Base-by-base conservation (phyloP, 1,140 invertebrate genomes). In the Drosophila kepulauana region DNA sequence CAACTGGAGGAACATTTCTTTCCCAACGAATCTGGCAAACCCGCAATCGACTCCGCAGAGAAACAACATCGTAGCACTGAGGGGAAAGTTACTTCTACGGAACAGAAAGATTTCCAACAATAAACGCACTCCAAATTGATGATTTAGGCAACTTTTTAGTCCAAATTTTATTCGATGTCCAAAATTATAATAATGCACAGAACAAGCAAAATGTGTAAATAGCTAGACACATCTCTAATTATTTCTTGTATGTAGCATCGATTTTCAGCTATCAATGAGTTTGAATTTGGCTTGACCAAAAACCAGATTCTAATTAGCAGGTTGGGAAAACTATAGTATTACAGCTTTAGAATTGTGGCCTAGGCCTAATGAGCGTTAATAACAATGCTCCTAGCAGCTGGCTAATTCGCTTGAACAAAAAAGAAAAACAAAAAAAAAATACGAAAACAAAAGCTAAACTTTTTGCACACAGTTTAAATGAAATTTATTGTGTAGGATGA, bases 1-100 rank as follows among this genome's bases (percentile, higher is more conserved):
- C 54, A 88, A 8, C 56, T 88, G 56, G 84, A 88, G 33, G 80
- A 65, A 1, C 84, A 88, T 10, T 88, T 88, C 57, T 88, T 88
- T 65, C 81, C 84, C 43, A 8, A 57, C 0, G 59, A 68, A 10
- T 1, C 8, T 0, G 33, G 15, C 43, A 59, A 56, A 5, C 13
- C 13, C 28, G 51, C 59, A 28, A 2, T 6, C 13, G 10, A 63
- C n/a, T 20, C 38, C n/a, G 1, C 13, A 5, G 58, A 63, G 5
- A 63, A 51, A 7, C 20, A 64, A 41, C 25, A 20, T 5, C 38
- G 1, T 1, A 28, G 1, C 1, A 5, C 49, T 4, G 41, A 68
- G 1, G 33, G 30, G 0, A 45, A 16, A 15, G 3, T 11, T 11
- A 10, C 28, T 1, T 5, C 20, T 10, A 10, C 15, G 7, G 30